Percentiles rank a stretch among this genome's conserved stretches.
These are phyloP conservation scores for Lithophane semibrunnea DNA, from an alignment of 2,888 invertebrate species.

Conservation along the genomic window DNA sequence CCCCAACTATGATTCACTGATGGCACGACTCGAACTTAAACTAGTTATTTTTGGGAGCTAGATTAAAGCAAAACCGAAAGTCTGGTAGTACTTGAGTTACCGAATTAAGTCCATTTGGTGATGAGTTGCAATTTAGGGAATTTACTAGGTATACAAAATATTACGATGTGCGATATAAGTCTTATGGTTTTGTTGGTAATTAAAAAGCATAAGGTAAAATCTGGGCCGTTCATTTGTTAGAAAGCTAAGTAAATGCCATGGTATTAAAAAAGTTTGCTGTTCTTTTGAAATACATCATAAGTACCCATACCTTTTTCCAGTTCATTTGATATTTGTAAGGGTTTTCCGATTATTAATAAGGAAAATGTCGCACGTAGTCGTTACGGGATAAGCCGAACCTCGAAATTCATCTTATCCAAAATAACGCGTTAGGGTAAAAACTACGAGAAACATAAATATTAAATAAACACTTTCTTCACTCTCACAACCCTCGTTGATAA, in stretches of 20 bases:
- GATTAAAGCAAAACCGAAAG: constrained; percentile 48
- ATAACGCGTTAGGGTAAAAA: constrained; percentile 33
- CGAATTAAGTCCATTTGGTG: constrained; percentile 40
- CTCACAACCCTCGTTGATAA: constrained; percentile 37
- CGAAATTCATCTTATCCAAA: constrained; percentile 23
- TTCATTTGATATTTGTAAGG: constrained; percentile 25
- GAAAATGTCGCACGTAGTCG: constrained; percentile 36
- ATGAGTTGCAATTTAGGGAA: constrained; percentile 25
- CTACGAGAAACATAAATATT: constrained; percentile 39
- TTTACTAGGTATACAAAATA: neutral
- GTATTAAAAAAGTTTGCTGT: neutral
- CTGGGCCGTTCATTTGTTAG: too few relatives aligned
- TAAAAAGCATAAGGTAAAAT: neutral
- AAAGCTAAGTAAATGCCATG: neutral
- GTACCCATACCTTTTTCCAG: constrained; percentile 13
- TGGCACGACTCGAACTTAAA: constrained; percentile 60
- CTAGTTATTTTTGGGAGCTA: constrained; percentile 50
- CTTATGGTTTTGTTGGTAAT: constrained; percentile 10
- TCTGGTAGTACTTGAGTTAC: constrained; percentile 35
- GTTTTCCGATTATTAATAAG: constrained; percentile 39
- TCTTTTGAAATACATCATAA: constrained; percentile 5
- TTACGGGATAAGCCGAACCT: constrained; percentile 19
- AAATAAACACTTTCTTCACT: constrained; percentile 42
- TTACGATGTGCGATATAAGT: neutral
- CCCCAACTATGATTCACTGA: constrained; percentile 72